A percentile compares a stretch with the other conserved stretches of the same genome.
phyloP scores from a whole-genome alignment of 2,888 invertebrate species.

The Phytoseiulus persimilis region DNA sequence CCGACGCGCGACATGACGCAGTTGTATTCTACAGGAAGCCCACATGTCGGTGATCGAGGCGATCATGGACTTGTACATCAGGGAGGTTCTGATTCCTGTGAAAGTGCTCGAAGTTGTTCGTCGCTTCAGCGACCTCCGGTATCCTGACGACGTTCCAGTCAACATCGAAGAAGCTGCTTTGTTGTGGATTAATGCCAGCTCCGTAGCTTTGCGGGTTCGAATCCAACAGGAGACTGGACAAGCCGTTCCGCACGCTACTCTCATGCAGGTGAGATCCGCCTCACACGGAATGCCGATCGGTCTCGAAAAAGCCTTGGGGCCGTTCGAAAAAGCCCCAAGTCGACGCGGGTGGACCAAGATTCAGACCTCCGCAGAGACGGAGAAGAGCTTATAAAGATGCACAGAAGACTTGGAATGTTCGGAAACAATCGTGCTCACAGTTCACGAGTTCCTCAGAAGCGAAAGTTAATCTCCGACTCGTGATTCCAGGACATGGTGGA shows the following conservation, averaged over 20 bases:
- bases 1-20: not conserved
- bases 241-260: conserved; percentile 14
- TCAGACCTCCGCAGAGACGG: not conserved
- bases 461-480: not conserved
- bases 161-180: conserved; percentile 74
- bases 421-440: not conserved
- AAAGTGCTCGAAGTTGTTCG: conserved; percentile 43
- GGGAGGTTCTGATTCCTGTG: conserved; percentile 80
- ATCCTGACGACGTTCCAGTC: conserved; percentile 54
- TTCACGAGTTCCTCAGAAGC: not conserved
- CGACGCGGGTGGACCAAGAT: no score
- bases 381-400: not conserved
- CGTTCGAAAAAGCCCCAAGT: no score
- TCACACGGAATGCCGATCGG: not conserved
- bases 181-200: conserved; percentile 80
- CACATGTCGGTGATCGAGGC: conserved; percentile 93
- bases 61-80: conserved; percentile 83
- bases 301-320: not conserved
- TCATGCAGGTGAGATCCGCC: conserved; percentile 25
- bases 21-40: conserved; percentile 63
- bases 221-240: conserved; percentile 41
- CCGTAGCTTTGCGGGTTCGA: conserved; percentile 60
- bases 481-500: conserved; percentile 68
- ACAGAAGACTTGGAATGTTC: not conserved
- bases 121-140: conserved; percentile 56